Conservation (phyloP, 1,140 invertebrate genomes). For the Bombyx mori region ASM3026992v2 NC_085125.1:9677501-9678000, state of each 20-base stretch:
- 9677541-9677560: neutral
- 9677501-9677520: too few species aligned
- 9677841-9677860: neutral
- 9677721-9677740: constrained; percentile 14
- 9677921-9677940: too few species aligned
- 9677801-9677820: neutral
- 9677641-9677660: constrained; percentile 13
- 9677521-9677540: too few species aligned
- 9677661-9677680: constrained; percentile 18
- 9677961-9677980: too few species aligned
- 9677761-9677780: constrained; percentile 7
- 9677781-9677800: neutral
- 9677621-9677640: constrained; percentile 13
- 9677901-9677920: too few species aligned
- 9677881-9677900: too few species aligned
- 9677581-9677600: constrained; percentile 6
- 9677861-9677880: too few species aligned
- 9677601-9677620: constrained; percentile 18
- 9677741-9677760: constrained; percentile 17
- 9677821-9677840: neutral
- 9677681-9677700: constrained; percentile 19
- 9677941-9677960: too few species aligned
- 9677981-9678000: too few species aligned
- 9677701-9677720: constrained; percentile 17
- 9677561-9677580: constrained; percentile 4